phyloP scores from a whole-genome alignment of 2,888 invertebrate genomes.

The Parapristionchus giblindavisi region DNA sequence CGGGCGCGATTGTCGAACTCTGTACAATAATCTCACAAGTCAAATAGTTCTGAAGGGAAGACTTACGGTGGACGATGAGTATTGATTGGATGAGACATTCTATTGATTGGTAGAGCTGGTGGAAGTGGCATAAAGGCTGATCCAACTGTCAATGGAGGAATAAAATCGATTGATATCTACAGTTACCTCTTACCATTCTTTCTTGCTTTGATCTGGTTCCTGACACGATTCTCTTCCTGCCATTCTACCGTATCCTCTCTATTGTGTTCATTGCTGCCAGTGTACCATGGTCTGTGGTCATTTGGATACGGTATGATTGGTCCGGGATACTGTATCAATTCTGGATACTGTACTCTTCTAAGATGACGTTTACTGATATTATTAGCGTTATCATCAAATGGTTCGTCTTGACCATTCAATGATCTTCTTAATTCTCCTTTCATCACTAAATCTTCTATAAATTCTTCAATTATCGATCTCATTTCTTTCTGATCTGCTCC shows the following conservation, averaged over 20 bases:
- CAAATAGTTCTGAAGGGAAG: not conserved
- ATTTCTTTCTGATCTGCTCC: conserved; percentile 17
- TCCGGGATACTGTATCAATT: not conserved
- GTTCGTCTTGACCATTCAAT: too few species aligned
- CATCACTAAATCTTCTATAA: not conserved
- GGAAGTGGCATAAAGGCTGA: conserved; percentile 4
- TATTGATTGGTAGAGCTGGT: not conserved
- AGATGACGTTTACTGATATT: too few species aligned
- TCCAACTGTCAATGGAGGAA: not conserved
- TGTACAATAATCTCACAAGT: too few species aligned
- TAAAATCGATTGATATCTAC: conserved; percentile 11
- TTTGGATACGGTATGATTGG: too few species aligned
- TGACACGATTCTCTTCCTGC: not conserved
- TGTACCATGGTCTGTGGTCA: conserved; percentile 7
- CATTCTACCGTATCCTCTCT: conserved; percentile 13
- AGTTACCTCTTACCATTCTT: conserved; percentile 14
- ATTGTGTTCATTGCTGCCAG: not conserved
- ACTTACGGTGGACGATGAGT: conserved; percentile 2
- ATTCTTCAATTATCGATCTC: not conserved
- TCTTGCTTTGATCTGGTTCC: not conserved
- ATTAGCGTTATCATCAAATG: too few species aligned
- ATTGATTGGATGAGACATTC: not conserved
- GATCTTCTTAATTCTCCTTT: not conserved
- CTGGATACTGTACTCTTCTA: conserved; percentile 14
- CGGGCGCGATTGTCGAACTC: not conserved